Evolutionary conservation across 2,888 invertebrate genomes (phyloP).

Genomic region (Epicampocera succincta): DNA sequence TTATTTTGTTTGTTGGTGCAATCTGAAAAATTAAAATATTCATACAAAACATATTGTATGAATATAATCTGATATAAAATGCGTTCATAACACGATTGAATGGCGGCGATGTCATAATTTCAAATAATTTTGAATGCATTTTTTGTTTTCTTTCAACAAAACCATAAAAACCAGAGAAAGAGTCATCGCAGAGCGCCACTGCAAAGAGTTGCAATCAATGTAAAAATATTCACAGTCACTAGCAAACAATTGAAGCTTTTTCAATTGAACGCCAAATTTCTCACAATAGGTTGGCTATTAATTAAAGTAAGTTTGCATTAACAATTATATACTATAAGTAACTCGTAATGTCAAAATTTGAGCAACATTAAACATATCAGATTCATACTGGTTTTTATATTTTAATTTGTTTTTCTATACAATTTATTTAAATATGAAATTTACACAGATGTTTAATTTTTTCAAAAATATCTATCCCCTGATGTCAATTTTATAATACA

Average conservation of each 20-base stretch:
- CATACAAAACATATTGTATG: constrained; percentile 49
- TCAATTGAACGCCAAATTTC: constrained; percentile 51
- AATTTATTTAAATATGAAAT: too few relatives aligned
- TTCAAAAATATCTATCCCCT: too few relatives aligned
- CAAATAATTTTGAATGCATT: constrained; percentile 35
- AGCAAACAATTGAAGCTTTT: constrained; percentile 55
- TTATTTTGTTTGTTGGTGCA: constrained; percentile 40
- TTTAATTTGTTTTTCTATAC: too few relatives aligned
- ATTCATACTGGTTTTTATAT: too few relatives aligned
- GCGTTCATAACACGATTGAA: constrained; percentile 59
- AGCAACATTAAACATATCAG: not conserved
- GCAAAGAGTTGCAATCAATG: constrained; percentile 17
- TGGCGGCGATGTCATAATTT: constrained; percentile 61
- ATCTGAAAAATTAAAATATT: constrained; percentile 40
- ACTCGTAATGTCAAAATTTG: not conserved
- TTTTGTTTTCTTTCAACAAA: constrained; percentile 8
- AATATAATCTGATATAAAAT: constrained; percentile 41
- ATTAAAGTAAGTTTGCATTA: constrained; percentile 4
- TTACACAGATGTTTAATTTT: too few relatives aligned
- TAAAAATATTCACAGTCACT: constrained; percentile 15
- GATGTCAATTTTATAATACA: too few relatives aligned
- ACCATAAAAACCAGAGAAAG: not conserved
- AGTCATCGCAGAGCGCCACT: not conserved
- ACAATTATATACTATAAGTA: not conserved
- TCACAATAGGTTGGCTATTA: constrained; percentile 26